Percentiles rank a stretch among this genome's conserved stretches.
Evolutionary conservation across 2,113 vertebrate genomes (phyloP).

Genomic region (Hippocampus zosterae): DNA sequence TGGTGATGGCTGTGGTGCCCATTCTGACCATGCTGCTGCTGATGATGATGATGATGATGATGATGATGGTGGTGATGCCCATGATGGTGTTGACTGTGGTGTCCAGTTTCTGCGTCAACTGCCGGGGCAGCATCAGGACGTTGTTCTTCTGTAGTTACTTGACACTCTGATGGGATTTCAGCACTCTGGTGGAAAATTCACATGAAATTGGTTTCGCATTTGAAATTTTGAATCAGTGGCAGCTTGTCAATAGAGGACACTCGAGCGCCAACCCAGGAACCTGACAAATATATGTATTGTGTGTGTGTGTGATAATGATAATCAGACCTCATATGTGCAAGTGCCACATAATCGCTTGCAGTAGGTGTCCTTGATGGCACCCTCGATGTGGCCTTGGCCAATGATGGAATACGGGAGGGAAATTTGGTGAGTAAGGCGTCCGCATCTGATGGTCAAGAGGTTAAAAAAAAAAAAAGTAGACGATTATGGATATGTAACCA

Average conservation of each 20-base stretch:
- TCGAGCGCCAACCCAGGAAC: not conserved
- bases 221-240: not conserved
- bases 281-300: no score
- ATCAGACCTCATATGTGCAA: slow-evolving; percentile 77
- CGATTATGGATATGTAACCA: not conserved
- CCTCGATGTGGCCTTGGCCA: slow-evolving; percentile 77
- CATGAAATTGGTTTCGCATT: not conserved
- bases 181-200: slow-evolving; percentile 37
- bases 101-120: slow-evolving; percentile 28
- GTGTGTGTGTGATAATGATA: not conserved
- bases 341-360: slow-evolving; percentile 82
- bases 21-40: slow-evolving; percentile 15
- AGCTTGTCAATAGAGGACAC: no score
- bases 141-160: slow-evolving; percentile 42
- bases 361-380: slow-evolving; percentile 82
- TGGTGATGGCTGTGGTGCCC: slow-evolving; percentile 30
- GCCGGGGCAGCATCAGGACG: slow-evolving; percentile 7
- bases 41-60: no score
- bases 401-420: slow-evolving; percentile 83
- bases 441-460: slow-evolving; percentile 76
- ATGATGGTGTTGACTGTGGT: not conserved
- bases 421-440: slow-evolving; percentile 83
- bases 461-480: not conserved
- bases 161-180: slow-evolving; percentile 53
- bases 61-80: slow-evolving; percentile 25